phyloP scores from a whole-genome alignment of 2,888 invertebrate species.

The Hypomecis punctinalis region DNA sequence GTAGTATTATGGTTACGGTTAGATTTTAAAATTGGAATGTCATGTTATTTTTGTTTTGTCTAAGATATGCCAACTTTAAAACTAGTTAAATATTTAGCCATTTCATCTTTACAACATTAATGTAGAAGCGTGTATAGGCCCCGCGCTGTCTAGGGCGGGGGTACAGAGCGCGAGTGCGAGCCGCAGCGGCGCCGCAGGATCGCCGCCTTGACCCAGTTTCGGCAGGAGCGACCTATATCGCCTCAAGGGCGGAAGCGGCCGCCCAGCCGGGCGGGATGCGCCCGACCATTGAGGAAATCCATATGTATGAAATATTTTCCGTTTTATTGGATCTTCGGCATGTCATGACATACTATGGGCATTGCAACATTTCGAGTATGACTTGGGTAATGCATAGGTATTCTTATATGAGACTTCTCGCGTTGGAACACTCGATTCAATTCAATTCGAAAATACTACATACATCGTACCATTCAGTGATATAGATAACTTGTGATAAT shows the following conservation, averaged over 20 bases:
- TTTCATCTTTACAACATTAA: neutral
- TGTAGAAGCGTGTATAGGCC: neutral
- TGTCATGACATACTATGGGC: no score
- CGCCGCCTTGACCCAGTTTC: slow-evolving; percentile 41
- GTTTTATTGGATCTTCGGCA: slow-evolving; percentile 1
- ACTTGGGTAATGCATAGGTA: neutral
- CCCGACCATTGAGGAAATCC: slow-evolving; percentile 1
- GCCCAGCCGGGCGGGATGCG: slow-evolving; percentile 9
- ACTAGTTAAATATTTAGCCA: no score
- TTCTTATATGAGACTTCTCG: no score
- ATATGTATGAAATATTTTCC: slow-evolving; percentile 2
- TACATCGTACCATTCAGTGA: no score
- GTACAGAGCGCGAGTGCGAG: neutral
- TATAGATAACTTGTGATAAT: no score
- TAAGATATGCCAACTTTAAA: no score
- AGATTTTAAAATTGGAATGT: no score
- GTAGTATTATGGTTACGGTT: no score
- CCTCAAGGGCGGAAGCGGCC: slow-evolving; percentile 23
- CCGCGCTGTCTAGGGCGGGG: slow-evolving; percentile 18
- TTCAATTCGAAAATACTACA: no score
- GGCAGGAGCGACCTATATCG: slow-evolving; percentile 33
- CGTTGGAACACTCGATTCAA: no score
- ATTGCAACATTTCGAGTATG: neutral
- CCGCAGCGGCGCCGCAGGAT: slow-evolving; percentile 18
- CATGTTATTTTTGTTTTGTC: no score